Evolutionary conservation across 2,797 vertebrate species (phyloP).

Genomic region (Xenopus petersii): DNA sequence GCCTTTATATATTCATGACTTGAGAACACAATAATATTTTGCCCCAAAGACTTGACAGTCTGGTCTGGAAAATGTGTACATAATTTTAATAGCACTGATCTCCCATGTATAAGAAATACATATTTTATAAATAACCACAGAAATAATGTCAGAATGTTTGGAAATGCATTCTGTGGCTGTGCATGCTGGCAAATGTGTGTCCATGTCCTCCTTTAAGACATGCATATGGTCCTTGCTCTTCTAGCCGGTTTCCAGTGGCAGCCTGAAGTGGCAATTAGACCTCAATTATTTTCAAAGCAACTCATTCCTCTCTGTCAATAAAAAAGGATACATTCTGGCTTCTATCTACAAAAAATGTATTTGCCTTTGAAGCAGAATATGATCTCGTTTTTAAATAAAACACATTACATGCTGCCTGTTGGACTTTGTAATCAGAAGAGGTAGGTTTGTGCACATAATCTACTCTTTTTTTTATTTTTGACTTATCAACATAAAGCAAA

Average conservation of each 20-base stretch:
- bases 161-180: not conserved
- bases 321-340: conserved; percentile 39
- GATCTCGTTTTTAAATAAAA: conserved; percentile 41
- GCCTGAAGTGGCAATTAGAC: conserved; percentile 20
- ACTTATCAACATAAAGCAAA: no score
- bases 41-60: no score
- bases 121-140: not conserved
- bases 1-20: no score
- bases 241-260: conserved; percentile 25
- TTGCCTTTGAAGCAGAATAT: conserved; percentile 49
- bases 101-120: not conserved
- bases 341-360: conserved; percentile 50
- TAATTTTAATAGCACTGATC: not conserved
- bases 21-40: no score
- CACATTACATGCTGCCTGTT: conserved; percentile 43
- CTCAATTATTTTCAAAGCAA: conserved; percentile 46
- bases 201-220: conserved; percentile 6
- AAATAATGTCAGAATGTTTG: no score
- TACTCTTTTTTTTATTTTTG: no score
- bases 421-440: conserved; percentile 2
- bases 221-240: conserved; percentile 22
- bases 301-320: conserved; percentile 41
- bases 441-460: conserved; percentile 23
- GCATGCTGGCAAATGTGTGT: conserved; percentile 11
- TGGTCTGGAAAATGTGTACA: no score